phyloP scores from a whole-genome alignment of 2,888 invertebrate species.

The Drosophila multiciliata region DNA sequence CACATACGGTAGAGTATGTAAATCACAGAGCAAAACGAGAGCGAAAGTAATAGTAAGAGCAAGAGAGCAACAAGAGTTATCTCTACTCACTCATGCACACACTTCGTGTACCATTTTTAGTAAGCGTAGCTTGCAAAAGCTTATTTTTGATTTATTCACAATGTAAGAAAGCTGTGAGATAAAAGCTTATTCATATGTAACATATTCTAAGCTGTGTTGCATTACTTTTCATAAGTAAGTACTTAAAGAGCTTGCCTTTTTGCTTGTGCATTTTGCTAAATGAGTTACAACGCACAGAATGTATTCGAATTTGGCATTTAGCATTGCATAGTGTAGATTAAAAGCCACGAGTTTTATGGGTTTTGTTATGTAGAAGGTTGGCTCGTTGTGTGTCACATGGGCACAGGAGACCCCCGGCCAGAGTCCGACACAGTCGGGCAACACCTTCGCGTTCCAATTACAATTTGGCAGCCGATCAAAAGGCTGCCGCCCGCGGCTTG shows the following conservation, averaged over 20 bases:
- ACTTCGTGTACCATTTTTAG: constrained; percentile 10
- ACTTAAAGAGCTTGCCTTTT: not conserved
- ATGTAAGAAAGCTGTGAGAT: not conserved
- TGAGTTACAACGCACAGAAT: constrained; percentile 32
- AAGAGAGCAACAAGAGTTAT: constrained; percentile 3
- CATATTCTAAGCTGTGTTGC: not conserved
- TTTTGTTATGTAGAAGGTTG: constrained; percentile 68
- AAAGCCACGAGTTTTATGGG: constrained; percentile 56
- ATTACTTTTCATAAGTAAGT: not conserved
- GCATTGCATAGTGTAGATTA: constrained; percentile 21
- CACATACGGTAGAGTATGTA: not conserved
- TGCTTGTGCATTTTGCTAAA: constrained; percentile 22
- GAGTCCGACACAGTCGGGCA: constrained; percentile 49
- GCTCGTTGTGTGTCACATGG: constrained; percentile 9
- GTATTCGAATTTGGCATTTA: constrained; percentile 15
- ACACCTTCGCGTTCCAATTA: constrained; percentile 82
- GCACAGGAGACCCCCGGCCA: constrained; percentile 31
- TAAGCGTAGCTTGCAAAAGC: constrained; percentile 43
- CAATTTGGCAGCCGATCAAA: constrained; percentile 81
- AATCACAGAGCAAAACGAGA: constrained; percentile 27
- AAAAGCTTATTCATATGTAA: constrained; percentile 12
- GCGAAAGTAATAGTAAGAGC: constrained; percentile 37
- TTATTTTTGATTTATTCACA: not conserved
- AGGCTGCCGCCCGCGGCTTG: constrained; percentile 69
- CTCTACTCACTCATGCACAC: not conserved